Evolutionary conservation across 2,888 invertebrate genomes (phyloP), one percentile per base, ranked within the genome.

Genomic region (Platypus cylindrus): DNA sequence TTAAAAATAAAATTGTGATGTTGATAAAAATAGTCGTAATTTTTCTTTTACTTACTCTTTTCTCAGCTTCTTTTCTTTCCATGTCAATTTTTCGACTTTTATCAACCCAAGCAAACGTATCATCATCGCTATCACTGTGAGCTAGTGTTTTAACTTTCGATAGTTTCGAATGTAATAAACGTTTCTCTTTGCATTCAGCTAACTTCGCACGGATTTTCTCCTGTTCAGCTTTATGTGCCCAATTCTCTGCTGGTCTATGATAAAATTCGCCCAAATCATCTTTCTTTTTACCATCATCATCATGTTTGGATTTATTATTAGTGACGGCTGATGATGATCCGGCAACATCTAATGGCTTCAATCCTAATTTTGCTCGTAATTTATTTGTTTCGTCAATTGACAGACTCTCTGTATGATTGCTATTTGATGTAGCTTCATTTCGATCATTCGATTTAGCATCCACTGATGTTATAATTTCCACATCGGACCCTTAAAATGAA

Each of bases 301-400:
- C n/a, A n/a, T n/a, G n/a, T n/a, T n/a, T n/a, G 37, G 65, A 67
- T 46, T 68, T 59, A 4, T 45, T 43, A 9, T 31, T 37, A 23
- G 40, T 13, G 25, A 31, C 34, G 8, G 34, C 18, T 25, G 36
- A 38, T 5, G 46, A 41, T 11, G 44, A 25, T 25, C 43, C 42
- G n/a, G n/a, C n/a, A n/a, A 81, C 64, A 50, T 91, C 83, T 3
- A 97, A 65, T 0, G 95, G 97, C 55, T 91, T 93, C 20, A 97
- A 66, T 1, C 97, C 97, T 15, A 98, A 70, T 58, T 93, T 91
- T 2, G 86, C 86, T 51, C 97, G 70, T 8, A 98, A 64, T 46
- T 79, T 82, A 62, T 94, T 94, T 3, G 86, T 87, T 50, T 85
- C 87, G 33, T 79, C 78, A 30, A 90, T 70, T 1, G 87, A 86